Evolutionary conservation across 2,888 invertebrate species (phyloP), one percentile per base, ranked within the genome.

Genomic region (Drosophila barbarae): DNA sequence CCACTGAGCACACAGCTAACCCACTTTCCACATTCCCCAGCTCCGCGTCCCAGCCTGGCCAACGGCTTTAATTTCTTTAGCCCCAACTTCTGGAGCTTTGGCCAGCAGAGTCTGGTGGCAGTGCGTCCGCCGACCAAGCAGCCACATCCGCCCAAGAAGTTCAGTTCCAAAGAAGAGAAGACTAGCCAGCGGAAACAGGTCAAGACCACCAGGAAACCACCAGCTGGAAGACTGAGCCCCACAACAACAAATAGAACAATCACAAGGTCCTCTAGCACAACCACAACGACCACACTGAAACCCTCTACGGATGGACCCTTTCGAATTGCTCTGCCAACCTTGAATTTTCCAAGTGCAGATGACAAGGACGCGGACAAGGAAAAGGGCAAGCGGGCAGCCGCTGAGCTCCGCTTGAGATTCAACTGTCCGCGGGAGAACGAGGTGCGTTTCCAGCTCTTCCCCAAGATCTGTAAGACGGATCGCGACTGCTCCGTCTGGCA

Each of bases 381-480:
- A 72, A 88, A 84, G 74, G 84, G 76, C 26, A 89, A 76, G 65
- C 85, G 69, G 13, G 77, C 77, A 5, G 66, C 80, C 0, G 72
- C 55, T 9, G 77, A 77, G 59, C 71, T 88, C n/a, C 78, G 87
- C 0, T 73, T 77, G 21, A 76, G 80, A 12, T 85, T 85, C 46
- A 74, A 82, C 51, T 91, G 91, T 50, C 91, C 91, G 3, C 87
- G 86, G 4, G 90, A 90, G 72, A 91, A 87, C 89, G 89, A 89
- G 64, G 88, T 89, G 15, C 82, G 88, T n/a, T 90, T 90, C 65
- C 87, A 89, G 64, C 72, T 89, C 6, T 90, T 90, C 67, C 89
- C 90, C 1, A 85, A 87, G 60, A 87, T 87, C 13, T 90, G 90
- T 52, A 82, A 87, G 56, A 73, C 73, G 10, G 88, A 90, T 69